Evolutionary conservation across 2,888 invertebrate species (phyloP).

Genomic region (Smittia aterrima): DNA sequence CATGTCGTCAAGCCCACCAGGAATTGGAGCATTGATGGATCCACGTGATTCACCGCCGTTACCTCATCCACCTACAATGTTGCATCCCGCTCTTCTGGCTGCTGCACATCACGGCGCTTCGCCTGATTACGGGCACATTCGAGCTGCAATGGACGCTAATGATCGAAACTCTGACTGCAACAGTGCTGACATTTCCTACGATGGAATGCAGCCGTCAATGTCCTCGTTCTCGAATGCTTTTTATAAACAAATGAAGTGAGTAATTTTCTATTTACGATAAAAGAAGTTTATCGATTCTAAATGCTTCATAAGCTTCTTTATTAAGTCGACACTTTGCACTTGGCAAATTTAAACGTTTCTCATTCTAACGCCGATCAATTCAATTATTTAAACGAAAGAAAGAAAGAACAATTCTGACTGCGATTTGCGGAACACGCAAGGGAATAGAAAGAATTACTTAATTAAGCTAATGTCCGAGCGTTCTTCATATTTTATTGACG

Average conservation of each 20-base stretch:
- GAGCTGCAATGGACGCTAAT: constrained; percentile 68
- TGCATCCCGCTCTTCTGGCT: constrained; percentile 81
- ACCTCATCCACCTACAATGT: constrained; percentile 78
- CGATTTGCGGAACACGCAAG: not conserved
- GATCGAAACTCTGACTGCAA: constrained; percentile 88
- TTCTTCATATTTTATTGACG: constrained; percentile 30
- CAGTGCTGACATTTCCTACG: constrained; percentile 86
- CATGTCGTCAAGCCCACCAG: constrained; percentile 60
- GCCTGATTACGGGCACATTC: constrained; percentile 74
- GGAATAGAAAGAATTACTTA: not conserved
- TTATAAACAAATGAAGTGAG: constrained; percentile 30
- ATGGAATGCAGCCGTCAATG: constrained; percentile 93
- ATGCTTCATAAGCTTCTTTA: no score
- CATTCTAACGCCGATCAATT: not conserved
- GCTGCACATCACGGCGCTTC: constrained; percentile 79
- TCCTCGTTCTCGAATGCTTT: constrained; percentile 67
- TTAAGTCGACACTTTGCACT: not conserved
- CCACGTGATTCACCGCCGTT: constrained; percentile 80
- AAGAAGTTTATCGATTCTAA: not conserved
- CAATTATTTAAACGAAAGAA: constrained; percentile 15
- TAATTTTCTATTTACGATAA: not conserved
- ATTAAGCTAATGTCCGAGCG: not conserved
- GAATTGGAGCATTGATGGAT: constrained; percentile 61
- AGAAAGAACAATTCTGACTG: not conserved
- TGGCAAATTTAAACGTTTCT: not conserved